Base-by-base conservation (phyloP, 2,888 invertebrate species). In the Apamea sordens region DNA sequence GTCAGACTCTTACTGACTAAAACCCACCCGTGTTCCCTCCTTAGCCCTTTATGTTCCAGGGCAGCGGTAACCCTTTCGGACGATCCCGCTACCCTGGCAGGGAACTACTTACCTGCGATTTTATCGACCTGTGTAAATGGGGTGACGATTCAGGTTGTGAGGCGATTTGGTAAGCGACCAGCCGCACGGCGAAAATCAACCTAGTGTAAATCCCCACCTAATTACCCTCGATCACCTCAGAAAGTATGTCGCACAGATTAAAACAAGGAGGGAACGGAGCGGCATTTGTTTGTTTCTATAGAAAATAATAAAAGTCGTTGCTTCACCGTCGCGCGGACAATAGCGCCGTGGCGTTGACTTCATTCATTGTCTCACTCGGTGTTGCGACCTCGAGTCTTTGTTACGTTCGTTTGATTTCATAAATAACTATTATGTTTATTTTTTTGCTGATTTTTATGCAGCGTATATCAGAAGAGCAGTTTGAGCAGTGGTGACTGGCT, bases 241-340 rank as follows among this genome's bases (percentile, higher is more conserved):
- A 79, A 84, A 72, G 67, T 73, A 50, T 78, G 77, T 81, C 73
- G n/a, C 73, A 41, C 8, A 68, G 65, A 81, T 84, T 78, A 76
- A 63, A 84, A 77, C 75, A 70, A 75, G 59, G 24, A 61, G 8
- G 15, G 72, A 70, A 64, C 63, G 61, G 65, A 73, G 56, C 59
- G 32, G n/a, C 41, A 53, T 76, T 76, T 76, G 64, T 82, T 85
- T 82, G 85, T 79, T 79, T 61, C 72, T 69, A 59, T 75, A 70
- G 56, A 85, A 77, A 79, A 85, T 61, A 78, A 82, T 69, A 82
- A 83, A 86, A 83, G 73, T 80, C 63, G 36, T 63, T 24, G n/a
- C 59, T 28, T 61, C 28, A 18, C 8, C 69, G 74, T 56, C 64
- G 41, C 13, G 13, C 61, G 71, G 61, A 86, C 86, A 86, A 86